A percentile compares a stretch with the other conserved stretches of the same genome.
Evolutionary conservation across 2,113 vertebrate genomes (phyloP).

Genomic region (Dinomys branickii): DNA sequence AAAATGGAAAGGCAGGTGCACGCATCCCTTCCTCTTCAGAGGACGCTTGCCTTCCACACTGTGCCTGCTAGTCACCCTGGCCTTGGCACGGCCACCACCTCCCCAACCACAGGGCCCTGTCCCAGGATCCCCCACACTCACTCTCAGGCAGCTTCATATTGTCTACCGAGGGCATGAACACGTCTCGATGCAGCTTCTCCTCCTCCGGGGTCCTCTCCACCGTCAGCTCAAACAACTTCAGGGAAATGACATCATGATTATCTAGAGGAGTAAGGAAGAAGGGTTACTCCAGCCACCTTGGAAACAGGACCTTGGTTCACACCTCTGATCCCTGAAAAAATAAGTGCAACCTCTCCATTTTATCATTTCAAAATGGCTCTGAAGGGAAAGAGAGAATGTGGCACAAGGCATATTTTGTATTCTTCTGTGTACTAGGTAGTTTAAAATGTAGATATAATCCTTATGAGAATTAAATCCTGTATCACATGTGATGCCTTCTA

Average conservation of each 20-base stretch:
- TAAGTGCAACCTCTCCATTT: not conserved
- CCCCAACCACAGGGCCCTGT: accelerated
- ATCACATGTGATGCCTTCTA: not conserved
- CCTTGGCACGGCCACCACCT: not conserved
- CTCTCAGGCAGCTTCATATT: conserved; percentile 92
- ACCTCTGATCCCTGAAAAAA: not conserved
- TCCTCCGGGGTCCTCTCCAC: conserved; percentile 92
- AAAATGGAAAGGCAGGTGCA: not conserved
- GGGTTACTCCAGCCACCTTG: not conserved
- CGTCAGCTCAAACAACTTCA: conserved; percentile 96
- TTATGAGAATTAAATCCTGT: not conserved
- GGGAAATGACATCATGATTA: conserved; percentile 95
- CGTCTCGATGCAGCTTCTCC: conserved; percentile 90
- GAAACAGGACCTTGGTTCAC: not conserved
- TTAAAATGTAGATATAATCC: not conserved
- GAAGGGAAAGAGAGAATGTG: not conserved
- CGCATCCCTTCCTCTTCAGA: not conserved
- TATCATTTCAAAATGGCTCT: not conserved
- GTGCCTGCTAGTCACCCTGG: not conserved
- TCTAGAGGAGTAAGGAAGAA: conserved; percentile 84
- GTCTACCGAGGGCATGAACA: conserved; percentile 94
- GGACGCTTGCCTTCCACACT: not conserved
- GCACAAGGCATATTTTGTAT: not conserved
- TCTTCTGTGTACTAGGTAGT: not conserved
- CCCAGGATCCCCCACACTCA: conserved; percentile 75